These are phyloP conservation scores for Ostrea edulis DNA, from an alignment of 1,140 invertebrate genomes.

Conservation along the genomic window DNA sequence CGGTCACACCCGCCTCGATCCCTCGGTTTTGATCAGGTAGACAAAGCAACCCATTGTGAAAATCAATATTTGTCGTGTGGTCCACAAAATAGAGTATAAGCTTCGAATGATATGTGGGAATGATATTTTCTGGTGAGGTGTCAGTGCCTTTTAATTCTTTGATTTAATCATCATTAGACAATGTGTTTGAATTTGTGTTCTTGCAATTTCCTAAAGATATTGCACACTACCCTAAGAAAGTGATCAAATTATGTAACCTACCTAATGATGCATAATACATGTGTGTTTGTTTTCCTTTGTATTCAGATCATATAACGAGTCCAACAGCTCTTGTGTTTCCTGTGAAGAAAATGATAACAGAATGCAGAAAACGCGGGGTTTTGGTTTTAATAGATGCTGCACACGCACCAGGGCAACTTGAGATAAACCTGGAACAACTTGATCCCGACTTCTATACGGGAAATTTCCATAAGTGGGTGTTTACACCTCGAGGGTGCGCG, in stretches of 20 bases:
- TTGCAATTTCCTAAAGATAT: too few relatives aligned
- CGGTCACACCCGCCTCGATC: too few relatives aligned
- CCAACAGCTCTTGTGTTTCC: conserved; percentile 63
- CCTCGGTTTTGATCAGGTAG: too few relatives aligned
- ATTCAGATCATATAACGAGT: conserved; percentile 67
- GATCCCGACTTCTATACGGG: conserved; percentile 68
- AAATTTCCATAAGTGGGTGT: conserved; percentile 69
- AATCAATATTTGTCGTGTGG: too few relatives aligned
- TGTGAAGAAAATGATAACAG: conserved; percentile 55
- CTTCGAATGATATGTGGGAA: too few relatives aligned
- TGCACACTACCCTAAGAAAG: too few relatives aligned
- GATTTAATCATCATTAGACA: too few relatives aligned
- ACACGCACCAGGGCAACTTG: conserved; percentile 66
- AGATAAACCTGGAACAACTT: conserved; percentile 63
- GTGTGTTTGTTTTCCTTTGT: background rate
- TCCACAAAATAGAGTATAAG: too few relatives aligned
- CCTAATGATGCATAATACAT: background rate
- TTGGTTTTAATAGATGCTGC: conserved; percentile 70
- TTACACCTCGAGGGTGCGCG: conserved; percentile 65
- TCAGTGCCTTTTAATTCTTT: too few relatives aligned
- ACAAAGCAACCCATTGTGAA: too few relatives aligned
- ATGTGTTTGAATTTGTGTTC: too few relatives aligned
- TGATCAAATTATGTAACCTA: background rate
- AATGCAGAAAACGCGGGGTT: conserved; percentile 62
- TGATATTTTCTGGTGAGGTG: too few relatives aligned